Evolutionary conservation across 1,140 invertebrate genomes (phyloP).

Genomic region (Aphelinus certus): DNA sequence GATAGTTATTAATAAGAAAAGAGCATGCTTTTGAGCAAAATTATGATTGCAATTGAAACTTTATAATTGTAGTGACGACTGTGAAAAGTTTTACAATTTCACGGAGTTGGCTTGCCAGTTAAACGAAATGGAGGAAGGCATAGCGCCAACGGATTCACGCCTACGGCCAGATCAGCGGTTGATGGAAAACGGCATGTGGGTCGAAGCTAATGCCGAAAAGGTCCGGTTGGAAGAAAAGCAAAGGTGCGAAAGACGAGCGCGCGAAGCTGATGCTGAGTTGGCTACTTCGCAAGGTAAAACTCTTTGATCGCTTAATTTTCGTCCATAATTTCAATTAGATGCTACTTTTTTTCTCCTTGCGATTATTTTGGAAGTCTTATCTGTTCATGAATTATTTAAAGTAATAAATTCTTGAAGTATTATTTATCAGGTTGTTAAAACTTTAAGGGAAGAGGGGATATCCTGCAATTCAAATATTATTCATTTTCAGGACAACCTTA

Average conservation of each 20-base stretch:
- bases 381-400: not conserved
- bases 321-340: too few species aligned
- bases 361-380: not conserved
- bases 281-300: constrained; percentile 75
- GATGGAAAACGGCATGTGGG: constrained; percentile 97
- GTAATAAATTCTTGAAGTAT: constrained; percentile 6
- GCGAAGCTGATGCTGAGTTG: constrained; percentile 83
- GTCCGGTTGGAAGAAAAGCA: constrained; percentile 95
- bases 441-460: not conserved
- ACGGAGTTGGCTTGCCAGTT: constrained; percentile 94
- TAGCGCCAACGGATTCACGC: constrained; percentile 96
- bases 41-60: not conserved
- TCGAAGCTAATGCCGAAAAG: constrained; percentile 95
- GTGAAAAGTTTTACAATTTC: constrained; percentile 91
- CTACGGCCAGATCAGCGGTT: constrained; percentile 93
- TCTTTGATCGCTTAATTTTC: too few species aligned
- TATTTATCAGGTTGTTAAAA: constrained; percentile 1
- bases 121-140: constrained; percentile 91
- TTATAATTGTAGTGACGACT: constrained; percentile 69
- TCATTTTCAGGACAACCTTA: constrained; percentile 73
- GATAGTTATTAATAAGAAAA: too few species aligned
- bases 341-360: not conserved
- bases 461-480: not conserved
- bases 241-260: constrained; percentile 73
- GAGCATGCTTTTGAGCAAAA: too few species aligned